A percentile compares a stretch with the other conserved stretches of the same genome.
phyloP scores from a whole-genome alignment of 2,113 vertebrate genomes.

The Morone chrysops region DNA sequence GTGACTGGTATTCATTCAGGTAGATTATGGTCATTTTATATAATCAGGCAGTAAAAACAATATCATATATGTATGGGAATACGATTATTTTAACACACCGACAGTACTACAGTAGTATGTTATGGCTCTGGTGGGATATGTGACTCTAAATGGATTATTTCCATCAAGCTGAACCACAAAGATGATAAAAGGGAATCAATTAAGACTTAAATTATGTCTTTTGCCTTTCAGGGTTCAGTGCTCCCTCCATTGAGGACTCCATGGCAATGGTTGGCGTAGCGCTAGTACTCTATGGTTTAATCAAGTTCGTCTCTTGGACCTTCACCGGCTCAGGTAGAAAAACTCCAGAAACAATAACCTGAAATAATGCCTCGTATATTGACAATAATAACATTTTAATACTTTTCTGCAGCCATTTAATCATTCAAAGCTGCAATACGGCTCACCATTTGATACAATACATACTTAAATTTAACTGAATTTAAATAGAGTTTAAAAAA shows the following conservation, averaged over 20 bases:
- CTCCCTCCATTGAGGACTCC: slow-evolving; percentile 84
- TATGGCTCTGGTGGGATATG: neutral
- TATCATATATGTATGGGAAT: neutral
- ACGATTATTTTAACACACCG: neutral
- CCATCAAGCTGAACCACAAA: neutral
- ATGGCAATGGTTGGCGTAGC: slow-evolving; percentile 87
- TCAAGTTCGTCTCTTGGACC: slow-evolving; percentile 82
- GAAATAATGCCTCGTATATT: neutral
- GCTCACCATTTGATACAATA: neutral
- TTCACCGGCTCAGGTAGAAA: slow-evolving; percentile 76
- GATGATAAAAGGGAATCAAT: neutral
- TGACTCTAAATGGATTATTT: neutral
- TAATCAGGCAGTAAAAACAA: neutral
- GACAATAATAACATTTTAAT: neutral
- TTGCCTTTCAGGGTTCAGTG: slow-evolving; percentile 73
- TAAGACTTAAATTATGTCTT: neutral
- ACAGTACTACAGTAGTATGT: too few species aligned
- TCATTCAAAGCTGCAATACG: fast-evolving
- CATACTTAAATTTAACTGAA: neutral
- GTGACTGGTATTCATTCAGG: too few species aligned
- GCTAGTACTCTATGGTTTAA: slow-evolving; percentile 82
- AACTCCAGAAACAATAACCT: fast-evolving
- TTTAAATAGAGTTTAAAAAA: neutral
- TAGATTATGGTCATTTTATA: too few species aligned
- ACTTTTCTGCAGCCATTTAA: neutral